Evolutionary conservation across 2,797 vertebrate species (phyloP), one percentile per base, ranked within the genome.

Genomic region (Megaceryle alcyon): DNA sequence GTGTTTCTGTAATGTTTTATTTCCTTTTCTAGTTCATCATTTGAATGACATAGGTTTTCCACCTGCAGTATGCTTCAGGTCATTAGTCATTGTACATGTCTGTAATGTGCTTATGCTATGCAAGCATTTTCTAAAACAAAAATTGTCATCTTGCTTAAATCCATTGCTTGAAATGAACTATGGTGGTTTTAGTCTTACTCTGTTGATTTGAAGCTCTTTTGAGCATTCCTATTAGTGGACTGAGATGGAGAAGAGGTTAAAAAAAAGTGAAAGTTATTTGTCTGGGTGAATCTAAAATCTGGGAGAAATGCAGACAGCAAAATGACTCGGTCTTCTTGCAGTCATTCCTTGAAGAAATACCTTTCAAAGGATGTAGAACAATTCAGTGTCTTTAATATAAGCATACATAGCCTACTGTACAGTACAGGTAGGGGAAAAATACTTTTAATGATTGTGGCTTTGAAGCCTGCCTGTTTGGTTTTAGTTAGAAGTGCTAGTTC

Each of bases 61-160:
- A 25, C n/a, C 7, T 87, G 31, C 19, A 3, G 0, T 53, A 23
- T 0, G 0, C 6, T 66, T 88, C 7, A 20, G 5, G 23, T 77
- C 29, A 15, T 73, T 90, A 0, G 2, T 39, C 8, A 3, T 12
- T 18, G 5, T 53, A 43, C 10, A 0, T 56, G 8, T 51, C n/a
- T 87, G 48, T 54, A 73, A 49, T 33, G 41, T 4, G 15, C 21
- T 22, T 84, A 9, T 33, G 28, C 20, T 81, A 0, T 69, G 37
- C 17, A 48, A 79, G 10, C 29, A 17, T 3, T 68, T 39, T 70
- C 49, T 77, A 14, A 48, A 72, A 65, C 31, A 23, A 56, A 44
- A 41, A 20, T 64, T 69, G 7, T 33, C 1, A 13, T 78, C 8
- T 68, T 48, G 4, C 7, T 56, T 6, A 69, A 72, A 59, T 54